Percentiles rank a stretch among this genome's conserved stretches.
Conservation (phyloP, 2,113 vertebrate genomes). For the Vicugna pacos region DNA sequence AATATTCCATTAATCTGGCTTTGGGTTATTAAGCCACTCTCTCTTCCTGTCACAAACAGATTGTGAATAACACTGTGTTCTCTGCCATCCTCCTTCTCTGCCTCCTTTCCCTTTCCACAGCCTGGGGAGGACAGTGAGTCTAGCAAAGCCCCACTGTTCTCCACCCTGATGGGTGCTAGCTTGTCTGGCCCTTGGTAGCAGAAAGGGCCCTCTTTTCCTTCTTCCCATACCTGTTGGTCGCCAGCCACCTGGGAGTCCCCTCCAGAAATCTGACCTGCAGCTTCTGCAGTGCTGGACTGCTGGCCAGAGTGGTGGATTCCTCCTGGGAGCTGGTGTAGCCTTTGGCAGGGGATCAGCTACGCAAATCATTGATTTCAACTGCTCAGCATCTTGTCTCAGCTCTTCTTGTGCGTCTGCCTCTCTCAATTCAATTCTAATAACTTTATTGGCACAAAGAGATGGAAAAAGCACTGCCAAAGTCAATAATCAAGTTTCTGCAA, state of each 20-base stretch:
- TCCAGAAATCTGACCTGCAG: constrained; percentile 39
- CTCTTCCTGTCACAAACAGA: constrained; percentile 62
- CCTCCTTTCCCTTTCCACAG: not conserved
- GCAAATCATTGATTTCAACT: constrained; percentile 47
- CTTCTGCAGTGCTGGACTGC: not conserved
- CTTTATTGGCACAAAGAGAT: constrained; percentile 67
- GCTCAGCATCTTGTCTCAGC: constrained; percentile 70
- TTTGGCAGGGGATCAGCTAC: constrained; percentile 52
- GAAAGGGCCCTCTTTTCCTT: not conserved
- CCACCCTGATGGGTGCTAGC: not conserved
- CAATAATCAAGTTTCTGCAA: constrained; percentile 72
- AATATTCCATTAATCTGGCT: constrained; percentile 59
- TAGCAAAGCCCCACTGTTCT: not conserved
- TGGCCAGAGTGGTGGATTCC: constrained; percentile 31
- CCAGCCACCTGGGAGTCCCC: not conserved
- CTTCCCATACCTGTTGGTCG: not conserved
- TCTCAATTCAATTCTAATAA: constrained; percentile 74
- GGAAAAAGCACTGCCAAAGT: constrained; percentile 60
- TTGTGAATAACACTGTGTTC: constrained; percentile 42
- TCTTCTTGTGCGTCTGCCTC: constrained; percentile 13
- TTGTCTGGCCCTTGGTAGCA: not conserved
- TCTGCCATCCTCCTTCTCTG: not conserved
- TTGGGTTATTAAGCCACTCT: constrained; percentile 65
- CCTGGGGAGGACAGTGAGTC: not conserved
- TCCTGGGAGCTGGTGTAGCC: constrained; percentile 10